Evolutionary conservation across 1,140 invertebrate genomes (phyloP), one percentile per base, ranked within the genome.

Genomic region (Trissolcus basalis): DNA sequence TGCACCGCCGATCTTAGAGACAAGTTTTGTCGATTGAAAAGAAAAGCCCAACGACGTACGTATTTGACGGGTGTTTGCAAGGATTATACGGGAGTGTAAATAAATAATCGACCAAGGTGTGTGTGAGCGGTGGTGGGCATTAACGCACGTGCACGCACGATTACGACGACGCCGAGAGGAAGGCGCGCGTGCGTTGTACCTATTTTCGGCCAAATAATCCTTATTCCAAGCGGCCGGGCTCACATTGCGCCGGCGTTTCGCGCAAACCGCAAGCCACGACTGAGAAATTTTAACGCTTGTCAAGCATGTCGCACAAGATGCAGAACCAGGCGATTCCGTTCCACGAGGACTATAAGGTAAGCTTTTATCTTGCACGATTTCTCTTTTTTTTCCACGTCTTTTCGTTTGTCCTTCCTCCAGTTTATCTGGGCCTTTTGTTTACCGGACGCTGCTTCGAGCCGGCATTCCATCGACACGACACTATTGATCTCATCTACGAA

Each of bases 271-370:
- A 27, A 67, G 35, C 49, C 16, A 27, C 55, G 49, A 13, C n/a
- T 56, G 49, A 64, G 64, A 56, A 75, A 69, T 68, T 75, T 75
- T 43, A 75, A 69, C 64, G 71, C 63, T 64, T 65, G 69, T 60
- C 51, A 59, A 81, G 55, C 74, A 87, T 87, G 86, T 86, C 86
- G 59, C 84, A 84, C 64, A 86, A 81, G 69, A 77, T 74, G 64
- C 76, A 79, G 59, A 80, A 60, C 56, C 80, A 81, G 19, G 77
- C 77, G 14, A 67, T 79, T 44, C 77, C 82, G 35, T 72, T 85
- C 47, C 85, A 86, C 69, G 84, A 80, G 77, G 82, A 82, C 50
- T 84, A 83, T 80, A 83, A 85, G 85, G 85, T 87, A 48, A 85
- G 82, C 39, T 14, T 5, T 12, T 44, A 7, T 13, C 12, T 44